These are phyloP conservation scores for Lasius platythorax DNA, from an alignment of 2,888 invertebrate species.

Conservation along the genomic window DNA sequence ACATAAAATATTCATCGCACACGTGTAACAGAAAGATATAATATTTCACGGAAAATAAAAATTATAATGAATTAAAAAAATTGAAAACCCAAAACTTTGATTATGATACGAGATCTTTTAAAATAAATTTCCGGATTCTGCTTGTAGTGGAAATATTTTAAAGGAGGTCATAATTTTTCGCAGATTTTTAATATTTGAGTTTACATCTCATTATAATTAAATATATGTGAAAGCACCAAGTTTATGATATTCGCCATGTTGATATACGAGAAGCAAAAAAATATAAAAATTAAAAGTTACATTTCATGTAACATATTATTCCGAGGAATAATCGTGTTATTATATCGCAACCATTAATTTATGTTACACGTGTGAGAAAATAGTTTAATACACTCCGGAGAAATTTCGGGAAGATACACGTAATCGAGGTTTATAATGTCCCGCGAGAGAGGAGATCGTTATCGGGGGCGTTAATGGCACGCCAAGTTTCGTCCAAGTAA, in stretches of 20 bases:
- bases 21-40: neutral
- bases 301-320: neutral
- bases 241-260: neutral
- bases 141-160: neutral
- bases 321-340: neutral
- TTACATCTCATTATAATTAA: neutral
- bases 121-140: neutral
- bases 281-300: neutral
- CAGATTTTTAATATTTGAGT: neutral
- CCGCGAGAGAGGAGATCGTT: constrained; percentile 39
- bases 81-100: neutral
- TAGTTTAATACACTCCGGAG: constrained; percentile 27
- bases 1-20: neutral
- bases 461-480: constrained; percentile 37
- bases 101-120: neutral
- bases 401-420: constrained; percentile 1
- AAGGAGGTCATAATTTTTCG: neutral
- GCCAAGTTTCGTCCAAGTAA: constrained; percentile 44
- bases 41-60: neutral
- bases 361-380: constrained; percentile 24
- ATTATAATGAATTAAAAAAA: neutral
- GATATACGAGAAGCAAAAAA: neutral
- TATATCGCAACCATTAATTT: neutral
- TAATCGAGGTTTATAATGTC: constrained; percentile 23
- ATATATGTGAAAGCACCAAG: neutral